Conservation (phyloP, 2,888 invertebrate species). For the Fragum fragum region DNA sequence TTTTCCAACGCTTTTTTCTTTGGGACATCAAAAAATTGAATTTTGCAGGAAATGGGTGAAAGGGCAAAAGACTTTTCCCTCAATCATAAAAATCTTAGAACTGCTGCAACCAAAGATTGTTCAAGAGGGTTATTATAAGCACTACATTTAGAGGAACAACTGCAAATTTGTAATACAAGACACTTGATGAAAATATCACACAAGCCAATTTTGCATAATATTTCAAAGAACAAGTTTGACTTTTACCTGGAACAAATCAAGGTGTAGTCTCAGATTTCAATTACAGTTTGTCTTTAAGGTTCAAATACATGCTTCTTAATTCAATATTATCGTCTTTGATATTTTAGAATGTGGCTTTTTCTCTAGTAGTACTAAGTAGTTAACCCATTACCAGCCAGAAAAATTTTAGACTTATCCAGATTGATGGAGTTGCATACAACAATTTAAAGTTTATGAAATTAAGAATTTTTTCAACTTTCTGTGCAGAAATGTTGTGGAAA, state of each 20-base stretch:
- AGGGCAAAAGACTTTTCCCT: too few species aligned
- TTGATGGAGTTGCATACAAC: too few species aligned
- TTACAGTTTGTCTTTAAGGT: not conserved
- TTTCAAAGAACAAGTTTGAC: not conserved
- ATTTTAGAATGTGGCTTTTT: not conserved
- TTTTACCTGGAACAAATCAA: not conserved
- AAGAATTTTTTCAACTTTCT: too few species aligned
- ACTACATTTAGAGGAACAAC: not conserved
- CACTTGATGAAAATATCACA: slow-evolving; percentile 1
- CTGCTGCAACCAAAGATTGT: too few species aligned
- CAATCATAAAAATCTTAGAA: too few species aligned
- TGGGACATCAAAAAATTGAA: too few species aligned
- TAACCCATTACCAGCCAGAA: too few species aligned
- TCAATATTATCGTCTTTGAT: not conserved
- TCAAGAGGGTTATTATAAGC: too few species aligned
- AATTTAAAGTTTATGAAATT: too few species aligned
- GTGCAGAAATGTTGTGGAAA: not conserved
- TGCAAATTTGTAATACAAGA: not conserved
- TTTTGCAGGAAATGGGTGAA: too few species aligned
- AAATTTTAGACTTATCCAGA: too few species aligned
- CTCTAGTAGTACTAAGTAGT: not conserved
- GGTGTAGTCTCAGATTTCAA: not conserved
- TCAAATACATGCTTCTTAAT: not conserved
- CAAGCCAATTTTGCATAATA: not conserved
- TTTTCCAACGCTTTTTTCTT: too few species aligned